These are phyloP conservation scores for Platorchestia sp. DNA, from an alignment of 1,140 invertebrate species.

Conservation along the genomic window DNA sequence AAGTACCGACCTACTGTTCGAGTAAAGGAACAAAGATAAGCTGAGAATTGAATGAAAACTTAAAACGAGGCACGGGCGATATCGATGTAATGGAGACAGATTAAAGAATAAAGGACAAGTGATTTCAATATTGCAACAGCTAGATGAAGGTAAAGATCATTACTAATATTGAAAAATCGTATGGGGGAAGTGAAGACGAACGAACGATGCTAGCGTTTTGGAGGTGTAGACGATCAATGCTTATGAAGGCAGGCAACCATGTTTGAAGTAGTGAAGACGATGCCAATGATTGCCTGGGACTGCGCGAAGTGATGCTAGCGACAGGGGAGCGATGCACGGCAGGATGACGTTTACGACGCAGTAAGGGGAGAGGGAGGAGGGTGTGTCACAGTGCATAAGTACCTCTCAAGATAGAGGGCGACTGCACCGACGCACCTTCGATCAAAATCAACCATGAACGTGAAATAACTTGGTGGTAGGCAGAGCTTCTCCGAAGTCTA, in stretches of 20 bases:
- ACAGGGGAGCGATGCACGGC: background rate
- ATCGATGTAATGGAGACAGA: background rate
- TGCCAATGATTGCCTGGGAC: background rate
- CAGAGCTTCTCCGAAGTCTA: constrained; percentile 56
- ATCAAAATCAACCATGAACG: constrained; percentile 58
- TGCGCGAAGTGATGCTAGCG: background rate
- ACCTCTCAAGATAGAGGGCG: too few species aligned
- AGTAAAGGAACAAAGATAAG: background rate
- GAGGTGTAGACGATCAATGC: background rate
- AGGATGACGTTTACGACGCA: constrained; percentile 36
- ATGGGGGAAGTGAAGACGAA: background rate
- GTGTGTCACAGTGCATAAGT: background rate
- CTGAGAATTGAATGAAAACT: background rate
- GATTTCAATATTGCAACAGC: background rate
- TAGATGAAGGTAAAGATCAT: background rate
- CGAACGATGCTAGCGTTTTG: background rate
- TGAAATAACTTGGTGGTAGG: constrained; percentile 58
- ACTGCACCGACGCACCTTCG: background rate
- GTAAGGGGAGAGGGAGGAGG: background rate
- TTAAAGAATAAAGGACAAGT: constrained; percentile 6
- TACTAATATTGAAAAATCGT: background rate
- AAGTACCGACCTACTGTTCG: background rate
- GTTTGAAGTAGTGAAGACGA: too few species aligned
- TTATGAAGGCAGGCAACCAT: background rate
- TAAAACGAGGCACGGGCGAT: background rate